Evolutionary conservation across 1,140 invertebrate species (phyloP), one percentile per base, ranked within the genome.

Genomic region (Rhopalosiphum padi): DNA sequence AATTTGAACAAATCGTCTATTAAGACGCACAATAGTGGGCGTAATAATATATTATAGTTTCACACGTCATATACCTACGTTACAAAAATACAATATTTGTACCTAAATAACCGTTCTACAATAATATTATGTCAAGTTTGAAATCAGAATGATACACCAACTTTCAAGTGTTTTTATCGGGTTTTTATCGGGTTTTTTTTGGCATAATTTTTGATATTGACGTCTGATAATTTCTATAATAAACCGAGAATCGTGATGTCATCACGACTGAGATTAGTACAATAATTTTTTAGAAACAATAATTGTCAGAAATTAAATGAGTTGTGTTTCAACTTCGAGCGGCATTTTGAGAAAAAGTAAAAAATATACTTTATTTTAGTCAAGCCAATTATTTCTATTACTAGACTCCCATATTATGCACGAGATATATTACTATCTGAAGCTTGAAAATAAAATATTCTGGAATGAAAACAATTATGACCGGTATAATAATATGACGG

Each of bases 21-120:
- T 15, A n/a, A 77, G n/a, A n/a, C 60, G 30, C n/a, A 77, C 30
- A n/a, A 77, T 77, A n/a, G 60, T 77, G 60, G 60, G 60, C 60
- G 60, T 77, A 77, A 77, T 77, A n/a, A 77, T 77, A 18, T 77
- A n/a, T n/a, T 77, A n/a, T 77, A n/a, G n/a, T 77, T 77, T 77
- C 37, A 83, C 82, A 83, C 37, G 8, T 83, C 22, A 83, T 41
- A 41, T 41, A 83, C 21, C 21, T 83, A 23, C 37, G 82, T 41
- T 83, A 83, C 37, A 0, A 83, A 83, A 23, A 83, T 41, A 37
- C 35, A 9, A 86, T 30, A 46, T 85, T 43, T 4, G 9, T 68
- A 68, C 30, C 23, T 68, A 68, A n/a, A 68, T 68, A 68, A 68
- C 60, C 60, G 15, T 68, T 68, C 15, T 68, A 68, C n/a, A 60